A percentile compares a stretch with the other conserved stretches of the same genome.
Evolutionary conservation across 2,113 vertebrate species (phyloP).

Genomic region (Mastomys coucha): DNA sequence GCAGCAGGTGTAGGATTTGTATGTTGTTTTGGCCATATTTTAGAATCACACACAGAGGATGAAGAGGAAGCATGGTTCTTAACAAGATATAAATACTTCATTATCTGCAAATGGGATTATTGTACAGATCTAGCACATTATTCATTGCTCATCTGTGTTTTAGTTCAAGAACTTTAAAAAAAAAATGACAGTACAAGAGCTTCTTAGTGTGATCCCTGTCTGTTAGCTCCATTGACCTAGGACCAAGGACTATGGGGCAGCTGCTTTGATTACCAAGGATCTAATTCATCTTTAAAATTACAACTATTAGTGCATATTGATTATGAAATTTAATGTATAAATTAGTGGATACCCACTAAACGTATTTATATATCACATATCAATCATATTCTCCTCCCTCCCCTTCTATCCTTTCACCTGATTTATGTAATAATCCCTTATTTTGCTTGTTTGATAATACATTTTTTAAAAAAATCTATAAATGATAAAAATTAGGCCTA

Average conservation of each 20-base stretch:
- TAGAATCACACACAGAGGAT: conserved; percentile 34
- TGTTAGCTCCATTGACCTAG: not conserved
- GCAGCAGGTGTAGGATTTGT: conserved; percentile 28
- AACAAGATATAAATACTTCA: conserved; percentile 38
- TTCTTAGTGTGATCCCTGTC: not conserved
- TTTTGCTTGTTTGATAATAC: not conserved
- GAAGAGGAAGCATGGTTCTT: conserved; percentile 49
- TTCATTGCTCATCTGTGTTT: conserved; percentile 53
- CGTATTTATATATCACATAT: not conserved
- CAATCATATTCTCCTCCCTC: not conserved
- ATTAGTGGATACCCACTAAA: not conserved
- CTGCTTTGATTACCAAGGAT: not conserved
- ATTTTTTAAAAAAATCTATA: not conserved
- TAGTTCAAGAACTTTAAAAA: not conserved
- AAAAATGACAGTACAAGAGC: not conserved
- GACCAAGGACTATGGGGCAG: not conserved
- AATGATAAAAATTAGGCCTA: not conserved
- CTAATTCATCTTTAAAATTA: not conserved
- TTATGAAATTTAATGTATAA: not conserved
- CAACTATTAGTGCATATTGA: not conserved
- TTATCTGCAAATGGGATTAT: conserved; percentile 58
- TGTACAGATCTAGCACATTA: not conserved
- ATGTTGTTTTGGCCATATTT: conserved; percentile 48
- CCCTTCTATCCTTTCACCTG: not conserved
- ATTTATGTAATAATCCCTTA: not conserved